phyloP scores from a whole-genome alignment of 2,113 vertebrate genomes.

The Lipotes vexillifer region DNA sequence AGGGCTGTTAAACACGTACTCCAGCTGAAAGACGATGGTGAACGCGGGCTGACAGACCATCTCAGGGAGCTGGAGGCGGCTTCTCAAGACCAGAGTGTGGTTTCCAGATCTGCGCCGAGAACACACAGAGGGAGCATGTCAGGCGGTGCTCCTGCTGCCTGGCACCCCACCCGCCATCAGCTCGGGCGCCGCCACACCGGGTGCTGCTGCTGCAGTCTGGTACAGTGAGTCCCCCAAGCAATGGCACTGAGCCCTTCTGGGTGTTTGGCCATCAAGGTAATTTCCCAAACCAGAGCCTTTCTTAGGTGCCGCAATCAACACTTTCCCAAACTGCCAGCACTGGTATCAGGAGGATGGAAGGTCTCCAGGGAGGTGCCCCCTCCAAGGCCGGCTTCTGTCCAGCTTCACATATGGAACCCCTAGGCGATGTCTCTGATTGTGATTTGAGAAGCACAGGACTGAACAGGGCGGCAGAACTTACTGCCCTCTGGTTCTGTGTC shows the following conservation, averaged over 20 bases:
- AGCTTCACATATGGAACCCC: rapidly evolving
- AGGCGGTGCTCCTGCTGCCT: rapidly evolving
- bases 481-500: rapidly evolving
- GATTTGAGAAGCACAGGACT: neutral
- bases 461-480: rapidly evolving
- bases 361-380: rapidly evolving
- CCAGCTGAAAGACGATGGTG: conserved; percentile 89
- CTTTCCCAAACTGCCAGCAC: neutral
- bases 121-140: rapidly evolving
- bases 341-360: rapidly evolving
- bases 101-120: conserved; percentile 61
- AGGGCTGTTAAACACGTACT: conserved; percentile 86
- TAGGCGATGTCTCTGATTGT: rapidly evolving
- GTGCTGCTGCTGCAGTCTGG: rapidly evolving
- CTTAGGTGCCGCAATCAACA: neutral
- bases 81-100: conserved; percentile 85
- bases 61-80: conserved; percentile 87
- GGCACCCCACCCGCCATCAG: rapidly evolving
- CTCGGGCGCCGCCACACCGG: rapidly evolving
- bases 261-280: neutral
- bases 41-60: conserved; percentile 85
- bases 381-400: neutral
- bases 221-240: rapidly evolving
- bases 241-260: rapidly evolving
- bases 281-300: neutral